These are phyloP conservation scores for Delia radicum DNA, from an alignment of 1,140 invertebrate species.

Conservation along the genomic window DNA sequence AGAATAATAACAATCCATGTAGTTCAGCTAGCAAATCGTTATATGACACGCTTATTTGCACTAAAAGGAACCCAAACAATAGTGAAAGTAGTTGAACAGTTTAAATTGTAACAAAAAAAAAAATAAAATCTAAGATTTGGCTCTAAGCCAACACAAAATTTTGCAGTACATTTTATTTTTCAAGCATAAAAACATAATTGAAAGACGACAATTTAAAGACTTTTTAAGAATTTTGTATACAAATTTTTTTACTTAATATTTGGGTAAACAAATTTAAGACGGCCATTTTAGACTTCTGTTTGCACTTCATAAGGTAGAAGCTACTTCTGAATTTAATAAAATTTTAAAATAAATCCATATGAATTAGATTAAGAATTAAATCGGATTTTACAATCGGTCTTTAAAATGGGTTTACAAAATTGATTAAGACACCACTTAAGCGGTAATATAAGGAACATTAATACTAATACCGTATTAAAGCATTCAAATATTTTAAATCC, in stretches of 20 bases:
- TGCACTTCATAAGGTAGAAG: too few species aligned
- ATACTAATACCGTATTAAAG: too few species aligned
- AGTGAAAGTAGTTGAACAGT: background rate
- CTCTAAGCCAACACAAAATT: slow-evolving; percentile 30
- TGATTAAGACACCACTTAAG: too few species aligned
- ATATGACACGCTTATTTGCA: slow-evolving; percentile 3
- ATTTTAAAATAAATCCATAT: too few species aligned
- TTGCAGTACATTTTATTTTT: background rate
- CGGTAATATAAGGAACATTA: too few species aligned
- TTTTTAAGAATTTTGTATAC: background rate
- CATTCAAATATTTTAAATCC: too few species aligned
- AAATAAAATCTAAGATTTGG: too few species aligned
- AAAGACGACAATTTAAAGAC: background rate
- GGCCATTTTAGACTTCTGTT: background rate
- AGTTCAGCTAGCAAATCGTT: slow-evolving; percentile 3
- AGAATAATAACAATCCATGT: background rate
- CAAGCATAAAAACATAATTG: background rate
- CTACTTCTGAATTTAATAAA: too few species aligned
- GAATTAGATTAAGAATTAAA: too few species aligned
- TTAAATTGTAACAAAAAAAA: background rate
- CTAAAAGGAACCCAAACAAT: background rate
- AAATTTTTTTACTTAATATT: background rate
- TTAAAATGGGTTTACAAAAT: too few species aligned
- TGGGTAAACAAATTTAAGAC: background rate
- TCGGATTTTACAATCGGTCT: too few species aligned